Base-by-base conservation (phyloP, 2,888 invertebrate genomes). In the Hetaerina titia region DNA sequence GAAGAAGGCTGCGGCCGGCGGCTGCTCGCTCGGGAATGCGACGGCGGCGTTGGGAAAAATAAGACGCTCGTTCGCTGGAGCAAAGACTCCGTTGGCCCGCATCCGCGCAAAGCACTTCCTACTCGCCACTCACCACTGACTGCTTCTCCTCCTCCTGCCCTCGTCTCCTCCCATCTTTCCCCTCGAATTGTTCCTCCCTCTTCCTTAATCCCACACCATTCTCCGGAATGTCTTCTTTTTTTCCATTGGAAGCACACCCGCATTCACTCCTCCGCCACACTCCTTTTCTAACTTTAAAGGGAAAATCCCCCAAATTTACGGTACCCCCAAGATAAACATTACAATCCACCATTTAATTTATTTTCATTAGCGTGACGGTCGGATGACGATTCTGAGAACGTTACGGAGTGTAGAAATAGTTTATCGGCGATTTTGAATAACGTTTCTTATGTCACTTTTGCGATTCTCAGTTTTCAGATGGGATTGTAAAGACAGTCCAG, bases 21-120 rank as follows among this genome's bases (percentile, higher is more conserved):
- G 60, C 81, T n/a, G 81, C 81, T 45, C 64, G 90, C 90, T 90
- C 64, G 90, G 64, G 64, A 64, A 90, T 90, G 90, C 90, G 45
- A 31, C 64, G 81, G 81, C 7, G 81, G 81, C 22, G 81, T 25
- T 81, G 81, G 81, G 81, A 81, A 81, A 81, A 81, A 31, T 31
- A 81, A 81, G 81, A 81, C 81, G 69, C 69, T 31, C 81, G 74
- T 25, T 90, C 90, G 90, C 64, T 90, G 90, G 90, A 90, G 92
- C 92, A 69, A 56, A 69, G 92, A 92, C 92, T 92, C 69, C 92
- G 92, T 92, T 92, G 92, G 92, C 92, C 92, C 92, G 64, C 74
- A 92, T 92, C 92, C 56, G 56, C n/a, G 81, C 81, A n/a, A 60
- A 60, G n/a, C 19, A 92, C 92, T 92, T 92, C 92, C 92, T 92